Percentiles rank a stretch among this genome's conserved stretches.
These are phyloP conservation scores for Sebastes itinus DNA, from an alignment of 2,797 vertebrate species.

Conservation along the genomic window DNA sequence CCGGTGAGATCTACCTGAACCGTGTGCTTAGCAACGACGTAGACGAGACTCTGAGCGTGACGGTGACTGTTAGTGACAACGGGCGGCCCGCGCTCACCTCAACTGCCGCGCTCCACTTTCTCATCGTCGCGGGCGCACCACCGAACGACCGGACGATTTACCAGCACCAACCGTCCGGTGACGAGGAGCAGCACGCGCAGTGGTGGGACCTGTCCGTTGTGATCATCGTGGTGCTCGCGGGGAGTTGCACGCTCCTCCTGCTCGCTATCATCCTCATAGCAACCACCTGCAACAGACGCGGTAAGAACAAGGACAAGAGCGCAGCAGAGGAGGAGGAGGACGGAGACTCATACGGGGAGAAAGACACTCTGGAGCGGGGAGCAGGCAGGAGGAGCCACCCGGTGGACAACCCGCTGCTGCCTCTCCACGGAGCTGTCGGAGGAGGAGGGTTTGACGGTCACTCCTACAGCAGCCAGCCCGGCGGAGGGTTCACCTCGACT, in stretches of 20 bases:
- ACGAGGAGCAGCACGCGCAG: constrained; percentile 78
- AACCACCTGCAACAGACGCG: constrained; percentile 91
- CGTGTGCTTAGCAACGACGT: constrained; percentile 86
- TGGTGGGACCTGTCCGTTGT: constrained; percentile 95
- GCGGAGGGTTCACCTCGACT: constrained; percentile 79
- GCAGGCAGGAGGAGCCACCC: constrained; percentile 76
- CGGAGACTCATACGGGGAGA: constrained; percentile 84
- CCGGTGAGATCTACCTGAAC: constrained; percentile 90
- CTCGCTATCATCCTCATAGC: constrained; percentile 96
- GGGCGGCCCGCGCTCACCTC: constrained; percentile 89
- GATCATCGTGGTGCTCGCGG: constrained; percentile 93
- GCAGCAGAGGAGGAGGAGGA: constrained; percentile 55
- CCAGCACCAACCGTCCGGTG: constrained; percentile 73
- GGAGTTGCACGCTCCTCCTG: constrained; percentile 95
- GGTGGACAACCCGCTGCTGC: constrained; percentile 81
- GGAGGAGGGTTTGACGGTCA: constrained; percentile 86
- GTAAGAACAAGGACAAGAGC: constrained; percentile 84
- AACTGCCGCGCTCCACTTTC: constrained; percentile 88
- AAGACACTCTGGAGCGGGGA: constrained; percentile 83
- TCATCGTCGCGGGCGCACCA: constrained; percentile 85
- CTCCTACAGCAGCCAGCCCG: constrained; percentile 88
- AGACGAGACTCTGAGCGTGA: constrained; percentile 86
- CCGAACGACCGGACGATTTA: constrained; percentile 82
- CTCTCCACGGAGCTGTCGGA: constrained; percentile 69
- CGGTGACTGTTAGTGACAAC: constrained; percentile 89